Evolutionary conservation across 2,888 invertebrate species (phyloP), one percentile per base, ranked within the genome.

Genomic region (Xylota sylvarum): DNA sequence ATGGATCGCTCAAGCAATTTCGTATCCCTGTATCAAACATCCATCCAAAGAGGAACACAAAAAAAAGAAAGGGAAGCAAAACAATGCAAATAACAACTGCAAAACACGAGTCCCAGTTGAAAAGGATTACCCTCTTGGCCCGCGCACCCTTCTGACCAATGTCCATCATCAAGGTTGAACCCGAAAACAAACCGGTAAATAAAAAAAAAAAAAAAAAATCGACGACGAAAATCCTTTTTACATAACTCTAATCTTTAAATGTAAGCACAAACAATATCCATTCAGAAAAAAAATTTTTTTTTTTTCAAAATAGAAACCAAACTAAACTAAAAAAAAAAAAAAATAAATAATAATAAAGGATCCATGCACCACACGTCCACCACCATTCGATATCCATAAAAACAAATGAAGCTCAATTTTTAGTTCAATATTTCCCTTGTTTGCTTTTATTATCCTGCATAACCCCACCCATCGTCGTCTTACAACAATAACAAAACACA

Each of bases 391-490:
- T 78, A 78, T 48, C 82, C 72, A 86, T 86, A 86, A 86, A 86
- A 86, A 78, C 86, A 86, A 86, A 86, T 86, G 86, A 86, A 86
- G 86, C 86, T 78, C 82, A 82, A 86, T 86, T 86, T 86, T 86
- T 69, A 86, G 81, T 86, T 86, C 86, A 78, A 86, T 86, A 86
- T 86, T 86, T 86, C 62, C 77, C 73, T 73, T 86, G 86, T 86
- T 86, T 77, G 82, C 62, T 73, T 86, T 86, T 86, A 86, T 82
- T 82, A 86, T 86, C 77, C 86, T 73, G 72, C 32, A 73, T 60
- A 50, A 19, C 72, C 64, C 40, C 30, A 14, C n/a, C 43, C 48
- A 12, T 35, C 35, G n/a, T 62, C 40, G 9, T 56, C 43, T 32
- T 55, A 46, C 69, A 84, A 84, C 62, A 79, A 79, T 35, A 84